Evolutionary conservation across 2,888 invertebrate genomes (phyloP).

Genomic region (Dolichopus griseipennis): DNA sequence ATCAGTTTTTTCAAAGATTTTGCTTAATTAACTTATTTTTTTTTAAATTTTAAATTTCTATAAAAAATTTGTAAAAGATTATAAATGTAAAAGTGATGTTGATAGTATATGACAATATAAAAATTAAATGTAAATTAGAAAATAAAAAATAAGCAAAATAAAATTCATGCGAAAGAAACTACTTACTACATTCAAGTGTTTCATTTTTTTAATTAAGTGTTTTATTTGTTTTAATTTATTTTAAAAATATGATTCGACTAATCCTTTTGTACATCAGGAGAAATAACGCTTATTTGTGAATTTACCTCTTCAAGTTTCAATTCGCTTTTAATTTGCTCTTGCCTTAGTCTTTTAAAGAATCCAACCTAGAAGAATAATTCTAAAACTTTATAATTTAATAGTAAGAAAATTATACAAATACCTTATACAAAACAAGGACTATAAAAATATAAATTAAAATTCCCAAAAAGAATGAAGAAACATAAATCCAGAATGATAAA

Average conservation of each 20-base stretch:
- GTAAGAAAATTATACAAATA: slow-evolving; percentile 17
- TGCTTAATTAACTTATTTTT: too few relatives aligned
- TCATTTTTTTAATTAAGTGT: too few relatives aligned
- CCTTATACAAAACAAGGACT: slow-evolving; percentile 28
- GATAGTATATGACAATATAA: slow-evolving; percentile 23
- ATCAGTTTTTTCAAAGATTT: too few relatives aligned
- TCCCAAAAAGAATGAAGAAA: slow-evolving; percentile 33
- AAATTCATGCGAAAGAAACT: background rate
- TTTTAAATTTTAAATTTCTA: too few relatives aligned
- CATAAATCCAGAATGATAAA: slow-evolving; percentile 35
- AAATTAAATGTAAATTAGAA: slow-evolving; percentile 17
- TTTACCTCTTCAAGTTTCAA: background rate
- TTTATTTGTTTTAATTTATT: too few relatives aligned
- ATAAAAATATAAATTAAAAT: slow-evolving; percentile 32
- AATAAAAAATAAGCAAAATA: slow-evolving; percentile 10
- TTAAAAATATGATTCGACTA: too few relatives aligned
- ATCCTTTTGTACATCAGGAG: too few relatives aligned
- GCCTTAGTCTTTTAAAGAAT: slow-evolving; percentile 40
- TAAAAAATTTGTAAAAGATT: too few relatives aligned
- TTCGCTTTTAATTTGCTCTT: slow-evolving; percentile 34
- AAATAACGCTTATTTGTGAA: too few relatives aligned
- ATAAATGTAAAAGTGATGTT: slow-evolving; percentile 19
- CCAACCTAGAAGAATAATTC: slow-evolving; percentile 30
- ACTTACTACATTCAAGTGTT: too few relatives aligned
- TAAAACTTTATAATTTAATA: background rate